phyloP scores from a whole-genome alignment of 2,888 invertebrate genomes.

The Apodemia zela region DNA sequence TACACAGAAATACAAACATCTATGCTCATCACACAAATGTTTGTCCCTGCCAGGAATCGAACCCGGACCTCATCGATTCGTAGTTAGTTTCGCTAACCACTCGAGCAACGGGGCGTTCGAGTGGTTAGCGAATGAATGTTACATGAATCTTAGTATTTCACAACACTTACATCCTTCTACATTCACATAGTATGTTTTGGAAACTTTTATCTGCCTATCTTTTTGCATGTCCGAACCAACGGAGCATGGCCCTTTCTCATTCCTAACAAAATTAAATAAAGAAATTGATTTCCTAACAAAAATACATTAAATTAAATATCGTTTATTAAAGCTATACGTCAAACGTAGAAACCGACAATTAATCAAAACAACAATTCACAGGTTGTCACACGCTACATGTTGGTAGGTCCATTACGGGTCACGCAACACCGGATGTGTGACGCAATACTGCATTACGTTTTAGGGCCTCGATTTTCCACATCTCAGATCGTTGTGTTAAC shows the following conservation, averaged over 20 bases:
- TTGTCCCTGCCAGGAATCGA: too few species aligned
- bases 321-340: slow-evolving; percentile 21
- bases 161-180: too few species aligned
- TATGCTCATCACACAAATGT: too few species aligned
- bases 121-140: too few species aligned
- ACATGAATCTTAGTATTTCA: too few species aligned
- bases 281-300: not conserved
- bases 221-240: too few species aligned
- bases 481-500: slow-evolving; percentile 73
- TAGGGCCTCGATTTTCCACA: slow-evolving; percentile 73
- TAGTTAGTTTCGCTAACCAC: too few species aligned
- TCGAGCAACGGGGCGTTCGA: too few species aligned
- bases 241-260: not conserved
- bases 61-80: too few species aligned
- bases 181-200: too few species aligned
- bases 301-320: slow-evolving; percentile 7
- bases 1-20: too few species aligned
- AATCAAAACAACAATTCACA: slow-evolving; percentile 32
- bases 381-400: slow-evolving; percentile 27
- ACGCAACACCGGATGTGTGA: slow-evolving; percentile 33
- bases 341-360: slow-evolving; percentile 32
- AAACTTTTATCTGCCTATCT: too few species aligned
- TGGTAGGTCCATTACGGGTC: slow-evolving; percentile 27
- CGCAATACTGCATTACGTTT: slow-evolving; percentile 49
- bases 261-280: not conserved